These are phyloP conservation scores for Python bivittatus DNA, from an alignment of 2,113 vertebrate genomes.

Conservation along the genomic window DNA sequence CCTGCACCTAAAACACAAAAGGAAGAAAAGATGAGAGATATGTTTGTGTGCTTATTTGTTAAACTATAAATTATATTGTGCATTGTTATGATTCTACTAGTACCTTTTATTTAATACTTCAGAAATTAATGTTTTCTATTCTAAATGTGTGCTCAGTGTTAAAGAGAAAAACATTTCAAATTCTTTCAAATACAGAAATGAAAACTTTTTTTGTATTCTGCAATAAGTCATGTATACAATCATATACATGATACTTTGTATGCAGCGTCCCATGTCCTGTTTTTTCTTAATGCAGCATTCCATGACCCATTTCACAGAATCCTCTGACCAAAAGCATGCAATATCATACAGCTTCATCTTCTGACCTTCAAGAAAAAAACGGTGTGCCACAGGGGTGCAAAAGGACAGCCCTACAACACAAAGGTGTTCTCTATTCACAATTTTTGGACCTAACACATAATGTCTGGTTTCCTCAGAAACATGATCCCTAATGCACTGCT, in stretches of 20 bases:
- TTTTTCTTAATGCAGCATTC: background rate
- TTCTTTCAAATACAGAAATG: background rate
- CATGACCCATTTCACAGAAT: background rate
- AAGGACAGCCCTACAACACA: background rate
- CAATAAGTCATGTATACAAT: background rate
- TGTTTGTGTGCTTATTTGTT: background rate
- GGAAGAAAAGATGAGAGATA: constrained; percentile 27
- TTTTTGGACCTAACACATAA: background rate
- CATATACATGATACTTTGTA: background rate
- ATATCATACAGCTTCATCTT: background rate
- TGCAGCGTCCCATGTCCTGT: background rate
- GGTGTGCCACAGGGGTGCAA: too few species aligned
- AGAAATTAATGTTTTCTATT: background rate
- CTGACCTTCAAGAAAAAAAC: background rate
- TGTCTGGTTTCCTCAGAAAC: background rate
- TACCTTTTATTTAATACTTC: background rate
- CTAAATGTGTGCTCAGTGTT: background rate
- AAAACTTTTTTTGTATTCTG: background rate
- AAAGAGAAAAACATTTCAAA: background rate
- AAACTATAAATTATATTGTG: background rate
- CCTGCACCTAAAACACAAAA: constrained; percentile 80
- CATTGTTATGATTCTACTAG: background rate
- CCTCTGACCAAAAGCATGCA: background rate
- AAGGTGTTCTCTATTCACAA: background rate
- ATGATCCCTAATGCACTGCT: background rate